These are phyloP conservation scores for Chirona hameri DNA, from an alignment of 2,888 invertebrate species.

Conservation along the genomic window DNA sequence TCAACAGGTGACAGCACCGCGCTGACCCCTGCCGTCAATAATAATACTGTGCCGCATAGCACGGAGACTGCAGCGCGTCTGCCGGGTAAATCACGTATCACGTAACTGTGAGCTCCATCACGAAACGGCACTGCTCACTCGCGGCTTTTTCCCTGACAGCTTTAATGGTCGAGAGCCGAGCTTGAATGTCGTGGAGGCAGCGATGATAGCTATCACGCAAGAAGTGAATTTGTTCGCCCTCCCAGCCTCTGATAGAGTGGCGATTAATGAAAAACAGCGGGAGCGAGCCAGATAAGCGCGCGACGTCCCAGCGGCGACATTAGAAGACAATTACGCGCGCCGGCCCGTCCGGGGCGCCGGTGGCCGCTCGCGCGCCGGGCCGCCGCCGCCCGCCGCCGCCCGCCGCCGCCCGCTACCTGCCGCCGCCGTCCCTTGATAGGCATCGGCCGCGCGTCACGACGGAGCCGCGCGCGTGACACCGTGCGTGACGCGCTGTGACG, in stretches of 20 bases:
- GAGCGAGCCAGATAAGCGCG: neutral
- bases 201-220: conserved; percentile 12
- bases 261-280: conserved; percentile 24
- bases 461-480: neutral
- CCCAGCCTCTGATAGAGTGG: neutral
- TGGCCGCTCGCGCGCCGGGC: neutral
- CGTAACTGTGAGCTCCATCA: neutral
- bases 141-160: neutral
- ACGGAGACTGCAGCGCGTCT: neutral
- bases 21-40: neutral
- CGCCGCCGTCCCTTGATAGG: neutral
- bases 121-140: neutral
- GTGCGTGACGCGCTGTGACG: neutral
- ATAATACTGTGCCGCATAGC: neutral
- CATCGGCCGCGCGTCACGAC: neutral
- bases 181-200: neutral
- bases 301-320: neutral
- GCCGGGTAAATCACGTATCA: neutral
- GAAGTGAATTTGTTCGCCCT: conserved; percentile 24
- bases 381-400: neutral
- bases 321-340: conserved; percentile 22
- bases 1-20: neutral
- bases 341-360: neutral
- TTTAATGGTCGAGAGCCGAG: conserved; percentile 1
- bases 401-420: neutral